These are phyloP conservation scores for Brachionus rotundiformis DNA, from an alignment of 1,140 invertebrate genomes.

Conservation along the genomic window DNA sequence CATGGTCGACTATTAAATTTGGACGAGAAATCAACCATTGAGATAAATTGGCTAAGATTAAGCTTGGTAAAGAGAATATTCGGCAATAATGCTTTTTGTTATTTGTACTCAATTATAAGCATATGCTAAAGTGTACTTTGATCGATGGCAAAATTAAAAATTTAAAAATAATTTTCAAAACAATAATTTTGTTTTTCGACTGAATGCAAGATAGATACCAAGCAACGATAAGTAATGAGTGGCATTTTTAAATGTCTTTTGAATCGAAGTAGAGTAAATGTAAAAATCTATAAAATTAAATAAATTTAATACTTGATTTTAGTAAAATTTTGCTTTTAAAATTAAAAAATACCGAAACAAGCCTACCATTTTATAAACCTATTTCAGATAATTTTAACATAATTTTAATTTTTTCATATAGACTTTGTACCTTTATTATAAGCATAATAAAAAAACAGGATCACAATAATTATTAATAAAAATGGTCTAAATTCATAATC, in stretches of 20 bases:
- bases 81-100: neutral
- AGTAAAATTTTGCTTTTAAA: neutral
- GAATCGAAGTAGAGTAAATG: neutral
- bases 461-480: too few species aligned
- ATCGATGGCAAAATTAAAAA: conserved; percentile 10
- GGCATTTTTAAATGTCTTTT: neutral
- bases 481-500: too few species aligned
- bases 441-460: neutral
- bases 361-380: neutral
- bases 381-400: neutral
- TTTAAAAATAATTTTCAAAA: conserved; percentile 11
- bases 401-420: neutral
- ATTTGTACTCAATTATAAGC: neutral
- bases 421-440: neutral
- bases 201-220: neutral
- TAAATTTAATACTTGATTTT: neutral
- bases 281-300: neutral
- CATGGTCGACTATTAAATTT: neutral
- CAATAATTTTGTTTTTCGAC: neutral
- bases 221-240: neutral
- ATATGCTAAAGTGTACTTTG: conserved; percentile 14
- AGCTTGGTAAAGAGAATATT: neutral
- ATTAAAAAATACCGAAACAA: neutral
- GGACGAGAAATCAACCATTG: neutral
- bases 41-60: neutral